Evolutionary conservation across 2,888 invertebrate species (phyloP), one percentile per base, ranked within the genome.

Genomic region (Pherbina coryleti): DNA sequence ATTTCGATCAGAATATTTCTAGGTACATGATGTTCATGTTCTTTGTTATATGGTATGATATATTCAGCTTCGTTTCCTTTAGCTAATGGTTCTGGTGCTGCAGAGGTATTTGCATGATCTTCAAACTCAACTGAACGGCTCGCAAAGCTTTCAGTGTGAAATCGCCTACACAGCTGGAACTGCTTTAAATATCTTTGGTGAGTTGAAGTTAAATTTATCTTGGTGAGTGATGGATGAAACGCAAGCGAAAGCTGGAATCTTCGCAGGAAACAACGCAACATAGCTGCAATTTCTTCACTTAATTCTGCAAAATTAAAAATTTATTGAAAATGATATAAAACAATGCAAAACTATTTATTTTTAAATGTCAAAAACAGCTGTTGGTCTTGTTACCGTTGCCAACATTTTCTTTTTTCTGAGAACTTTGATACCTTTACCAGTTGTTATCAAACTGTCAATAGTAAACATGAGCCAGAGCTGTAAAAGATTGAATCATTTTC

Each of bases 21-120:
- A 0, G 34, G 78, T 7, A 73, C 77, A 5, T 81, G 79, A 2
- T 28, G 79, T 77, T 89, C 88, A 11, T 77, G 62, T 14, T 87
- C 84, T 0, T 60, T 0, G 0, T 69, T 81, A 76, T 89, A 89
- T 0, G 86, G 86, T 22, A 82, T 78, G 57, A 87, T 83, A 77
- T 87, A 87, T 17, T 86, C 87, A 51, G 81, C 79, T 53, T 87
- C 86, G 5, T 66, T 57, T 69, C 87, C 88, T 7, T 49, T 31
- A 5, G 67, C 60, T 17, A 11, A 37, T 0, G 37, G 3, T 5
- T 34, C 71, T 0, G 19, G 37, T 2, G 69, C 51, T 19, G 5
- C 1, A 28, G 44, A 64, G 1, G 19, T 25, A 19, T 71, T n/a
- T 14, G 62, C 28, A 25, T 79, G 64, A 75, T 77, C 53, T 28